Evolutionary conservation across 1,140 invertebrate species (phyloP), one percentile per base, ranked within the genome.

Genomic region (Sarcophaga bullata): DNA sequence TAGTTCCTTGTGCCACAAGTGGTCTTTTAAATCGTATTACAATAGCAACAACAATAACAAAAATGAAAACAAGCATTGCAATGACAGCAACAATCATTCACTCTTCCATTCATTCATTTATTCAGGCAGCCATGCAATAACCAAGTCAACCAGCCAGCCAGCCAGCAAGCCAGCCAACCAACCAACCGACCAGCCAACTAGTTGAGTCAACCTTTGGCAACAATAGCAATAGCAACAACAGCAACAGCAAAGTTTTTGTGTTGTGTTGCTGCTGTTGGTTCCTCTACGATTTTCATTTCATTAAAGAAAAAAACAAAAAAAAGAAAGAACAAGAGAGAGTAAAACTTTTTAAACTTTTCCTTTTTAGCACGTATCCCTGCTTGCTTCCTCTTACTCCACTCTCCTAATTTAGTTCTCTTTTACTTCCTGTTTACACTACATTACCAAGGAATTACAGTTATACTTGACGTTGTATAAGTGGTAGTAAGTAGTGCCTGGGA

Each of bases 401-500:
- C 62, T 19, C 17, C n/a, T 68, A n/a, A 37, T 37, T 37, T 37
- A 37, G n/a, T 58, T 8, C 62, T 17, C 62, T 68, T 68, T 37
- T 19, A 19, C 17, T 68, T 68, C 62, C 62, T 68, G 62, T 68
- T 68, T 68, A 68, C 62, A 68, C 62, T 25, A 68, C 62, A 68
- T 68, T 68, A 68, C 62, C 62, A 68, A 68, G 62, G 17, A 68
- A 68, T 68, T 68, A 68, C 62, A 68, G 7, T 68, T 68, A 68
- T 15, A 62, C 62, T 68, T n/a, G 50, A 37, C 0, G 17, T 8
- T 19, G n/a, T 68, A 68, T 19, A 37, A 25, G 50, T 68, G 62
- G 25, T 37, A 37, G 25, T 37, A 37, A 37, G 25, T 17, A 68
- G 19, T 68, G 17, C 6, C 19, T 25, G 17, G 17, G 17, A 6